Percentiles rank a stretch among this genome's conserved stretches.
These are phyloP conservation scores for Carassius carassius DNA, from an alignment of 2,113 vertebrate species.

Conservation along the genomic window DNA sequence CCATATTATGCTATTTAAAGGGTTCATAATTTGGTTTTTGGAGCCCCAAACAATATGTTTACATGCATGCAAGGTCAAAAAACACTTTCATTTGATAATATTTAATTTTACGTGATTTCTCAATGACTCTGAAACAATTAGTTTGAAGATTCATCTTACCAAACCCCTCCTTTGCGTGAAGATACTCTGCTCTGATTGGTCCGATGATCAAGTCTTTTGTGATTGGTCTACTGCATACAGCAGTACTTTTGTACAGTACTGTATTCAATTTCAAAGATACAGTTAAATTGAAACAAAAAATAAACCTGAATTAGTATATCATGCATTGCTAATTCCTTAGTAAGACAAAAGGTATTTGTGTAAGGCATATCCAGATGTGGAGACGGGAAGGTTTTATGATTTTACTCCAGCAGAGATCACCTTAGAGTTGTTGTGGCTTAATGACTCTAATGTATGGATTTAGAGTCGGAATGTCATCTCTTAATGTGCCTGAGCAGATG, in stretches of 20 bases:
- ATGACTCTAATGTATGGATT: conserved; percentile 33
- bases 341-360: not conserved
- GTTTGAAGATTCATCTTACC: too few species aligned
- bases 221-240: too few species aligned
- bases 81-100: too few species aligned
- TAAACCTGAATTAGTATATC: not conserved
- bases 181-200: too few species aligned
- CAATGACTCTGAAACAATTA: too few species aligned
- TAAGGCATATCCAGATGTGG: conserved; percentile 12
- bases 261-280: not conserved
- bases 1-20: too few species aligned
- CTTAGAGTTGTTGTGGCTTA: conserved; percentile 22
- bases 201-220: too few species aligned
- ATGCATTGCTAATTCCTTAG: not conserved
- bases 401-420: conserved; percentile 7
- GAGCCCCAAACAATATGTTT: too few species aligned
- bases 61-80: too few species aligned
- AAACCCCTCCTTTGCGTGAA: too few species aligned
- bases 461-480: conserved; percentile 22
- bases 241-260: not conserved
- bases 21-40: too few species aligned
- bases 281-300: not conserved
- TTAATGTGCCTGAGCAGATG: conserved; percentile 37
- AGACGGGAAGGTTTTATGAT: not conserved
- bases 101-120: too few species aligned